Evolutionary conservation across 2,797 vertebrate species (phyloP), one percentile per base, ranked within the genome.

Genomic region (Poliocrania exsul): DNA sequence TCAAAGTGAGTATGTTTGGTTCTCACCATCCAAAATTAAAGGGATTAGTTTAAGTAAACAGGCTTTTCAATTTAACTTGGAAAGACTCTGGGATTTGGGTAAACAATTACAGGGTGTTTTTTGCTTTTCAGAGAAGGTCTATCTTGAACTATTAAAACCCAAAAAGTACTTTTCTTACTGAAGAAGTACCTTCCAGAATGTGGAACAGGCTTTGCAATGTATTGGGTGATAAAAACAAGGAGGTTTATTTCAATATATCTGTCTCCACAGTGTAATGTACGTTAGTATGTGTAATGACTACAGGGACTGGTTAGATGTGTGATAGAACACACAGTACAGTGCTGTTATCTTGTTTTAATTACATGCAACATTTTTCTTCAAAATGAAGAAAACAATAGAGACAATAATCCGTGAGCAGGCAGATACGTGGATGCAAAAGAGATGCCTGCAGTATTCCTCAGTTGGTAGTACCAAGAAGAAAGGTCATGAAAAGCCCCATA

Each of bases 401-500:
- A 93, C 91, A 74, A 91, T 96, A 97, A 95, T 97, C 96, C 53
- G 88, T 94, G 93, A 96, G 90, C 90, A 88, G 88, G 96, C 89
- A 94, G 94, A 95, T 93, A 96, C 71, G 92, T 47, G 90, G 85
- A 97, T 93, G 82, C 81, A 94, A 94, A 88, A 93, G 74, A 92
- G 92, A 92, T 92, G 94, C 73, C 70, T 86, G 13, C 72, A 49
- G 83, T 89, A 94, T 97, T 95, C 95, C 93, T 97, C 82, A 93
- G 93, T 92, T 81, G 92, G 87, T 66, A 96, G 88, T 95, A 91
- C 53, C 79, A 89, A 67, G 94, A 95, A 95, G 94, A 97, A 97
- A 97, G 97, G 97, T 97, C 96, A 96, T 88, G 85, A 93, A 93
- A 91, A 96, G 90, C 88, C 89, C 94, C 95, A 96, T 95, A 97